Evolutionary conservation across 2,888 invertebrate species (phyloP).

Genomic region (Netelia fuscicornis): DNA sequence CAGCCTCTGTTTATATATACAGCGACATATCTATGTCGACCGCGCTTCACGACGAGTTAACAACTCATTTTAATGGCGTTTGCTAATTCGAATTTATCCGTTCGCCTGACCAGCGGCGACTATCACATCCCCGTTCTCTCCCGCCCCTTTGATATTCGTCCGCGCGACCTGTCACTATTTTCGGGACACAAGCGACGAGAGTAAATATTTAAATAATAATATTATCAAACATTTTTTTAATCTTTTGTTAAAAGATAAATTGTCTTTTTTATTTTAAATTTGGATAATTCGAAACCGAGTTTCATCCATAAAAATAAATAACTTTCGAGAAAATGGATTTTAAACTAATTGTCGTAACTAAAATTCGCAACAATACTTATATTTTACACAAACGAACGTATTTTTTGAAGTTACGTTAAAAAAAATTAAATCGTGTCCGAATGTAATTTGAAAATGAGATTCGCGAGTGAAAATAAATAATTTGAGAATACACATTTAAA

Average conservation of each 20-base stretch:
- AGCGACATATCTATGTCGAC: constrained; percentile 36
- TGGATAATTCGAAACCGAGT: background rate
- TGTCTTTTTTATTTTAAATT: background rate
- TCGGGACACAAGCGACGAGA: background rate
- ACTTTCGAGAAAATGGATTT: background rate
- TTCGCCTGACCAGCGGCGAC: constrained; percentile 57
- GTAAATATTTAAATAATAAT: constrained; percentile 43
- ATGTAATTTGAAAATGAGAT: no score
- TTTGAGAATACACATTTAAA: no score
- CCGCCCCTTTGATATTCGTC: background rate
- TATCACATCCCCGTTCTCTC: constrained; percentile 25
- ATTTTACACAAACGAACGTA: no score
- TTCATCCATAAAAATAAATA: background rate
- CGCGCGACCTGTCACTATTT: background rate
- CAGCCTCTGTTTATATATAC: background rate
- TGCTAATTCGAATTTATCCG: constrained; percentile 74
- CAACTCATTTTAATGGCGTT: constrained; percentile 75
- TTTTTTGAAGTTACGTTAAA: no score
- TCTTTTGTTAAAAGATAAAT: background rate
- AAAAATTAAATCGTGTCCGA: no score
- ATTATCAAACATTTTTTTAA: background rate
- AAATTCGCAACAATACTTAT: no score
- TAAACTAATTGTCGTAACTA: background rate
- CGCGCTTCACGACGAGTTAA: constrained; percentile 68
- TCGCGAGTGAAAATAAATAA: no score